Conservation (phyloP, 2,113 vertebrate genomes). For the Bos indicus region DNA sequence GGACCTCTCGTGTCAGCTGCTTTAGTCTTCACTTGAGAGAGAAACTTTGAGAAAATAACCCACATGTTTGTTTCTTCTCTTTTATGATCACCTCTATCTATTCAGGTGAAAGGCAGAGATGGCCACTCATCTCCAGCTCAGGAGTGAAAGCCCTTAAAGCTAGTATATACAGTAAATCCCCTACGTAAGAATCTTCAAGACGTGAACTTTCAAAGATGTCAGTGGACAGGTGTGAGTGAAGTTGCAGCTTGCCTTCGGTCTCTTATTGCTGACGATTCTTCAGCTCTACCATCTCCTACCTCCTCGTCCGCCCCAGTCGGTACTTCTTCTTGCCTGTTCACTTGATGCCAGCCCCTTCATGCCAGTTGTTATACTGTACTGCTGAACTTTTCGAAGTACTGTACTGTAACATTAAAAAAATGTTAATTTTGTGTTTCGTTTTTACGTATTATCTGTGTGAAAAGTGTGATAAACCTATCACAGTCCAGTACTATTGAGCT, state of each 20-base stretch:
- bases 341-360: not conserved
- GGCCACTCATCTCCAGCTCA: rapidly evolving
- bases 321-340: not conserved
- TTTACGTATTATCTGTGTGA: not conserved
- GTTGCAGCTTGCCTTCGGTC: not conserved
- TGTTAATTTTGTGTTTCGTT: not conserved
- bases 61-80: not conserved
- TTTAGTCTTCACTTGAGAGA: not conserved
- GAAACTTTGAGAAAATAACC: not conserved
- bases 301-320: not conserved
- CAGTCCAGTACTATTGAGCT: not conserved
- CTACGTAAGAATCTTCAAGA: not conserved
- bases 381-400: not conserved
- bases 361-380: not conserved
- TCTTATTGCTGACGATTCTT: not conserved
- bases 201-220: not conserved
- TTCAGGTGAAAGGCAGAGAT: not conserved
- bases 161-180: not conserved
- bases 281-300: not conserved
- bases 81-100: not conserved
- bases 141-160: too few species aligned
- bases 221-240: not conserved
- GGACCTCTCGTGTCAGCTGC: not conserved
- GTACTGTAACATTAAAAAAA: not conserved
- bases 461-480: not conserved